These are phyloP conservation scores for Dissostichus mawsoni DNA, from an alignment of 2,113 vertebrate genomes.

Conservation along the genomic window DNA sequence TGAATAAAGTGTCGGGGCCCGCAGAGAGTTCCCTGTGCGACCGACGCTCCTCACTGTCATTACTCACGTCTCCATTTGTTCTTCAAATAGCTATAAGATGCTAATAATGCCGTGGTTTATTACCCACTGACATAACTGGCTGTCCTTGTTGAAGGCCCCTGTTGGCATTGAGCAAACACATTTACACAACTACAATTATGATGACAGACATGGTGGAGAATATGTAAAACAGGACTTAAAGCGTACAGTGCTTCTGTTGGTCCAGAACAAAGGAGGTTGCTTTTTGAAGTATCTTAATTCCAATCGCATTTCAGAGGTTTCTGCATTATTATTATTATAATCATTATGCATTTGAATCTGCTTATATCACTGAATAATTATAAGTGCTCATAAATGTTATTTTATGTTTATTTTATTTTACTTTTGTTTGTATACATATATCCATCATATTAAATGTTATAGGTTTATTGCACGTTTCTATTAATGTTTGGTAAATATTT, in stretches of 20 bases:
- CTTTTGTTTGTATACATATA: too few relatives aligned
- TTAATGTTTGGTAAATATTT: too few relatives aligned
- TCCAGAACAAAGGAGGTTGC: not conserved
- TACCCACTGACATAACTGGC: constrained; percentile 30
- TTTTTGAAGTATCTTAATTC: too few relatives aligned
- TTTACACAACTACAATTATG: constrained; percentile 41
- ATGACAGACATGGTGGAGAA: constrained; percentile 34
- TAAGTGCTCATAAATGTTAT: too few relatives aligned
- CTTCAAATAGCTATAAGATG: constrained; percentile 46
- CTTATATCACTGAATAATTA: too few relatives aligned
- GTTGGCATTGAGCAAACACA: constrained; percentile 50
- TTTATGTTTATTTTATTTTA: too few relatives aligned
- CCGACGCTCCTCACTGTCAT: constrained; percentile 55
- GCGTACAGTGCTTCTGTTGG: not conserved
- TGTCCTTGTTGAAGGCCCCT: constrained; percentile 35
- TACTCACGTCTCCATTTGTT: constrained; percentile 55
- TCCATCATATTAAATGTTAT: too few relatives aligned
- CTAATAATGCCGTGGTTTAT: constrained; percentile 46
- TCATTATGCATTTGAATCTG: too few relatives aligned
- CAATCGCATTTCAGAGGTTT: too few relatives aligned
- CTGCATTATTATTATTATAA: too few relatives aligned
- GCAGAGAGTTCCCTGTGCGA: constrained; percentile 37
- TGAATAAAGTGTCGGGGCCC: constrained; percentile 10
- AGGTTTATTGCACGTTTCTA: too few relatives aligned
- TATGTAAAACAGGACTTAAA: not conserved